These are phyloP conservation scores for Teleiodes luculella DNA, from an alignment of 2,888 invertebrate genomes.

Conservation along the genomic window DNA sequence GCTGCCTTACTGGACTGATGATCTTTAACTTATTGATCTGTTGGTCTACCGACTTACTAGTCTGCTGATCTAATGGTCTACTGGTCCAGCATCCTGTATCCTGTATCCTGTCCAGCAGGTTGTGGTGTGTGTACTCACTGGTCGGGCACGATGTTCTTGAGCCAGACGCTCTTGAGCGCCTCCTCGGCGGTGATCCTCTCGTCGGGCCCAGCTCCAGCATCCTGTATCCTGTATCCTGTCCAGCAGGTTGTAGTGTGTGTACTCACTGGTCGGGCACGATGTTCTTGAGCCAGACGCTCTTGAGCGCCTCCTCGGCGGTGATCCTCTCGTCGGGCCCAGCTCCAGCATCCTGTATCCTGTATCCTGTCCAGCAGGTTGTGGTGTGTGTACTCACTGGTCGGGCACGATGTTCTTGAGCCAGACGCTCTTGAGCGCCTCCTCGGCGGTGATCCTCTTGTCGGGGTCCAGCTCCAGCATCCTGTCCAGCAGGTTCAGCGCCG, in stretches of 20 bases:
- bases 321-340: slow-evolving; percentile 10
- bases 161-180: neutral
- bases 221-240: too few species aligned
- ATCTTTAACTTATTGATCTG: too few species aligned
- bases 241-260: too few species aligned
- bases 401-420: slow-evolving; percentile 96
- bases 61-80: too few species aligned
- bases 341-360: slow-evolving; percentile 94
- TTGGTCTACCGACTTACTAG: too few species aligned
- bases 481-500: slow-evolving; percentile 94
- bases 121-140: neutral
- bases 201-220: too few species aligned
- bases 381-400: slow-evolving; percentile 82
- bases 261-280: neutral
- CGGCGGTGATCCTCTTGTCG: slow-evolving; percentile 93
- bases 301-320: neutral
- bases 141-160: neutral
- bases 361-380: slow-evolving; percentile 95
- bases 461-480: slow-evolving; percentile 98
- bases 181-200: too few species aligned
- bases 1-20: too few species aligned
- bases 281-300: neutral
- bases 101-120: too few species aligned
- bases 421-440: slow-evolving; percentile 92
- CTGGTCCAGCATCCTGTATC: too few species aligned